Conservation (phyloP, 2,113 vertebrate species). For the Neomonachus schauinslandi region DNA sequence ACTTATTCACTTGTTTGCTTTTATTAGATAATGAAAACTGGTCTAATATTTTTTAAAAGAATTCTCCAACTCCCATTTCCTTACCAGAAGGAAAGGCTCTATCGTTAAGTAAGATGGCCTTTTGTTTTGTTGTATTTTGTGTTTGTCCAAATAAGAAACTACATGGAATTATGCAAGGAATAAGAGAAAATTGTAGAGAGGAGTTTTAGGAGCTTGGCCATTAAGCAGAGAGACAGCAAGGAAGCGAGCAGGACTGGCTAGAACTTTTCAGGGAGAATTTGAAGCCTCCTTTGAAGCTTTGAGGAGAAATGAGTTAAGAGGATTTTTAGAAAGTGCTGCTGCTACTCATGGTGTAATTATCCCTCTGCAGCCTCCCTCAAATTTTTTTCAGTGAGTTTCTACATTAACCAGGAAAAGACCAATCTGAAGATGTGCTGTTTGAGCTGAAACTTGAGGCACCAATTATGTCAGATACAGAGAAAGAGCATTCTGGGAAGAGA, state of each 20-base stretch:
- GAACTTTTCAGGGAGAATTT: background rate
- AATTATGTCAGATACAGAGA: background rate
- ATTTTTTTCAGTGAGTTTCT: background rate
- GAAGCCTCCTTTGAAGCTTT: background rate
- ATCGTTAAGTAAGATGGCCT: background rate
- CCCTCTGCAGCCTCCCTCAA: background rate
- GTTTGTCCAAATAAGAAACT: background rate
- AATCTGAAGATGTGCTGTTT: background rate
- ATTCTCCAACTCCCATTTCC: background rate
- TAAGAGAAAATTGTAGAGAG: background rate
- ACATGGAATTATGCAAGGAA: background rate
- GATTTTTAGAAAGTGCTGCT: background rate
- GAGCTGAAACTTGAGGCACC: background rate
- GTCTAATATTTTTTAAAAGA: background rate
- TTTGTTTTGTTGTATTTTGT: background rate
- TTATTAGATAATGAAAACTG: constrained; percentile 19
- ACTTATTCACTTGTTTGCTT: background rate
- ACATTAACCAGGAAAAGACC: background rate
- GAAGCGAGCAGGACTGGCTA: background rate
- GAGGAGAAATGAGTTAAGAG: background rate
- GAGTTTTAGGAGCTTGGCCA: background rate
- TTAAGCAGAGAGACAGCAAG: background rate
- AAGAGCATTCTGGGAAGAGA: background rate
- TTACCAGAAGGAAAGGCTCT: background rate
- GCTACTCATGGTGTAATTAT: background rate